Evolutionary conservation across 2,113 vertebrate species (phyloP).

Genomic region (Planiliza haematocheilus): DNA sequence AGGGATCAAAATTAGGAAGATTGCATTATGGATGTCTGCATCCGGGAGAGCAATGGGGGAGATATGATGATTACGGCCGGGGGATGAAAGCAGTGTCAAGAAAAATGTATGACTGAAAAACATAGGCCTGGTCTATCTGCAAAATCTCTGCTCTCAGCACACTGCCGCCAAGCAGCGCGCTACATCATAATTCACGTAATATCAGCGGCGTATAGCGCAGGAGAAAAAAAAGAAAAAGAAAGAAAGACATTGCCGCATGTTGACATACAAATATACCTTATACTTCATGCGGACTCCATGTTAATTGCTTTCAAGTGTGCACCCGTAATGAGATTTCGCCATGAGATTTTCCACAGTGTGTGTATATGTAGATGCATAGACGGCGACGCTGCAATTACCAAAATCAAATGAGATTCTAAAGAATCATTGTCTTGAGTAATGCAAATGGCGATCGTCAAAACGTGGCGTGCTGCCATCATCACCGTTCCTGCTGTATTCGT

Average conservation of each 20-base stretch:
- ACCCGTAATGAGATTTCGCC: constrained; percentile 51
- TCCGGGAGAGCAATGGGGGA: constrained; percentile 86
- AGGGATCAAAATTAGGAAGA: constrained; percentile 88
- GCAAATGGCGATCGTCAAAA: constrained; percentile 70
- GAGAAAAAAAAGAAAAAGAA: background rate
- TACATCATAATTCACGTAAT: constrained; percentile 71
- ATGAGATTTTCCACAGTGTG: constrained; percentile 33
- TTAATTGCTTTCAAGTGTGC: constrained; percentile 68
- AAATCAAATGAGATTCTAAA: constrained; percentile 66
- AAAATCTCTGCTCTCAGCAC: constrained; percentile 80
- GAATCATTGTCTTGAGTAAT: constrained; percentile 66
- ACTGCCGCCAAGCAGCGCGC: constrained; percentile 59
- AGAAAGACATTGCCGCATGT: constrained; percentile 42
- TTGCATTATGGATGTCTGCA: constrained; percentile 89
- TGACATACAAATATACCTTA: constrained; percentile 58
- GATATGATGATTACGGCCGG: constrained; percentile 86
- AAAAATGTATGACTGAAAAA: constrained; percentile 85
- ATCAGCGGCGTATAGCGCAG: constrained; percentile 40
- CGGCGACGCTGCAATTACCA: constrained; percentile 58
- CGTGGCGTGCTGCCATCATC: constrained; percentile 49
- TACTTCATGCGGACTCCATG: constrained; percentile 50
- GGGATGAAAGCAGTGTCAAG: constrained; percentile 86
- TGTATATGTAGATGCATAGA: constrained; percentile 41
- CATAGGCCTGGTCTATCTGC: constrained; percentile 80
- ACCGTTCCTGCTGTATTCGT: constrained; percentile 58